These are phyloP conservation scores for Microplitis demolitor DNA, from an alignment of 1,140 invertebrate species.

Conservation along the genomic window DNA sequence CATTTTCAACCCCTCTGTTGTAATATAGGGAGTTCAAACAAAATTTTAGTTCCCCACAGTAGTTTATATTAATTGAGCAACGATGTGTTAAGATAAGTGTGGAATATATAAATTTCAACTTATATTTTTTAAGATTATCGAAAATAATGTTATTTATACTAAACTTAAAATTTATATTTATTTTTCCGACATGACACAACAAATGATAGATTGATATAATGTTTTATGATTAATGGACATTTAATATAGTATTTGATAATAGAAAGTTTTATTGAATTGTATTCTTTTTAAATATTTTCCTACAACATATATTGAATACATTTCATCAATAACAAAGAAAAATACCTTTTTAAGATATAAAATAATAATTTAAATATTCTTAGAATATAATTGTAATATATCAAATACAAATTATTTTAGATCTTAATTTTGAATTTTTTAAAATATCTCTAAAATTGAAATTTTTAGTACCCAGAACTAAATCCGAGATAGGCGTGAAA, in stretches of 20 bases:
- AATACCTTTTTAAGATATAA: too few species aligned
- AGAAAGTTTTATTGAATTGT: too few species aligned
- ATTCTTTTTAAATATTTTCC: too few species aligned
- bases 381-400: too few species aligned
- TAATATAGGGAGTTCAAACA: background rate
- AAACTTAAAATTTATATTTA: background rate
- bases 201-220: too few species aligned
- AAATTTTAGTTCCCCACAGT: background rate
- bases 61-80: slow-evolving; percentile 15
- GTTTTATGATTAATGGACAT: too few species aligned
- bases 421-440: background rate
- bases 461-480: background rate
- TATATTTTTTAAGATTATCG: background rate
- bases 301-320: too few species aligned
- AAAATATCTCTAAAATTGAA: background rate
- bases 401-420: too few species aligned
- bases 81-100: background rate
- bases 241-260: too few species aligned
- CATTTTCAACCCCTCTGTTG: background rate
- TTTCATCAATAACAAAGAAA: too few species aligned
- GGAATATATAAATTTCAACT: background rate
- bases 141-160: background rate
- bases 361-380: too few species aligned
- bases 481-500: slow-evolving; percentile 13
- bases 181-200: background rate